Conservation (phyloP, 1,140 invertebrate species). For the Aphaenogaster ashmeadi region DNA sequence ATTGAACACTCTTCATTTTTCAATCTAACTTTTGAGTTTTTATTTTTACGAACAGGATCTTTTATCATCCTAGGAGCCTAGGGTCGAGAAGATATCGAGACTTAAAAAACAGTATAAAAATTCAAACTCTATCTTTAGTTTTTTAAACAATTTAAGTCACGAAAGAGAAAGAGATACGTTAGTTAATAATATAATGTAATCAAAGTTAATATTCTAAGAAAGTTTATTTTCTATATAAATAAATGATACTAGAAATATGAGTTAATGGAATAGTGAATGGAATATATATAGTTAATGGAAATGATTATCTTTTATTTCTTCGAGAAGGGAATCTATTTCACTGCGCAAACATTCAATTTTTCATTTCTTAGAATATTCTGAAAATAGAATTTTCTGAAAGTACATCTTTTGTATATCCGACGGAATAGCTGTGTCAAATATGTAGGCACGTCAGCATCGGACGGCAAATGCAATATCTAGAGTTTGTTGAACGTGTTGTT, state of each 20-base stretch:
- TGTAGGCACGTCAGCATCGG: background rate
- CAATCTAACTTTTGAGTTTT: background rate
- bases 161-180: background rate
- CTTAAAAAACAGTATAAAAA: background rate
- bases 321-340: background rate
- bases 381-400: background rate
- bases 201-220: background rate
- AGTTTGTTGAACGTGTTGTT: slow-evolving; percentile 49
- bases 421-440: background rate
- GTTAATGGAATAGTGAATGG: background rate
- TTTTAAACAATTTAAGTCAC: background rate
- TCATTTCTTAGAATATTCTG: background rate
- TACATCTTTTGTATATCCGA: background rate
- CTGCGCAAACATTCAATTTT: background rate
- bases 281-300: too few relatives aligned
- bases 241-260: background rate
- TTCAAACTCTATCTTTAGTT: background rate
- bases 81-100: background rate
- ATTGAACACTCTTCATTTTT: slow-evolving; percentile 19
- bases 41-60: background rate
- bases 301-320: background rate
- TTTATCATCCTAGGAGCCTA: background rate
- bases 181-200: background rate
- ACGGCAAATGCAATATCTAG: slow-evolving; percentile 33
- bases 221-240: background rate